These are phyloP conservation scores for Goniozus legneri DNA, from an alignment of 1,140 invertebrate genomes.

Conservation along the genomic window DNA sequence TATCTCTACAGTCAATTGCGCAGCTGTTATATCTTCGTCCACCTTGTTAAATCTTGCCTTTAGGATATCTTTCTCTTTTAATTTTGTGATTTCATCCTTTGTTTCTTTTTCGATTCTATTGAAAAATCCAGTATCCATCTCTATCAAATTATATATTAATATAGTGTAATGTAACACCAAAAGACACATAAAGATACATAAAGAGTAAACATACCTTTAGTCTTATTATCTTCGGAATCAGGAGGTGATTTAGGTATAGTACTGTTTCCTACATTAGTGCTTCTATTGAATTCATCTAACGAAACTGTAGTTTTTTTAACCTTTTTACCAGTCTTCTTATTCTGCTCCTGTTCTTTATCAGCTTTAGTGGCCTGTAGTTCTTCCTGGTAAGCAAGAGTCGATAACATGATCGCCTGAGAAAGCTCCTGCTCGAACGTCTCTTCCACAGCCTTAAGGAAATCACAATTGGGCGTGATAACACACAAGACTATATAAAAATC, in stretches of 20 bases:
- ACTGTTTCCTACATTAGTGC: no score
- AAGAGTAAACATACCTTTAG: constrained; percentile 24
- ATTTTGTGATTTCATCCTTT: constrained; percentile 62
- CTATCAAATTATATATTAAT: constrained; percentile 24
- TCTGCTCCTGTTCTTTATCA: constrained; percentile 45
- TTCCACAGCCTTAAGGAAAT: constrained; percentile 48
- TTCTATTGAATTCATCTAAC: constrained; percentile 60
- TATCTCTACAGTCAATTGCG: constrained; percentile 63
- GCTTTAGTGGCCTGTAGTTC: constrained; percentile 46
- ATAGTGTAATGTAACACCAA: constrained; percentile 2
- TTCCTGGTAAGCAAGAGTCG: constrained; percentile 60
- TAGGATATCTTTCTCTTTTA: constrained; percentile 61
- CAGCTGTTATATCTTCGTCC: constrained; percentile 56
- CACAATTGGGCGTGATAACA: constrained; percentile 19
- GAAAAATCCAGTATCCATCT: constrained; percentile 61
- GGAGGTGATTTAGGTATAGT: no score
- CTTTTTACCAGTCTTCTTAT: constrained; percentile 54
- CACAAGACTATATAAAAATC: constrained; percentile 22
- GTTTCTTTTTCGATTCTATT: constrained; percentile 65
- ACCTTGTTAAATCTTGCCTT: constrained; percentile 51
- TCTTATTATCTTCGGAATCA: constrained; percentile 23
- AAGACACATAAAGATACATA: no score
- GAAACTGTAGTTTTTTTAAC: constrained; percentile 59
- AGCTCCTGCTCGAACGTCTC: constrained; percentile 60
- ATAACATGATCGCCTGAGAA: constrained; percentile 59